Conservation (phyloP, 2,113 vertebrate species). For the Argyrosomus japonicus region DNA sequence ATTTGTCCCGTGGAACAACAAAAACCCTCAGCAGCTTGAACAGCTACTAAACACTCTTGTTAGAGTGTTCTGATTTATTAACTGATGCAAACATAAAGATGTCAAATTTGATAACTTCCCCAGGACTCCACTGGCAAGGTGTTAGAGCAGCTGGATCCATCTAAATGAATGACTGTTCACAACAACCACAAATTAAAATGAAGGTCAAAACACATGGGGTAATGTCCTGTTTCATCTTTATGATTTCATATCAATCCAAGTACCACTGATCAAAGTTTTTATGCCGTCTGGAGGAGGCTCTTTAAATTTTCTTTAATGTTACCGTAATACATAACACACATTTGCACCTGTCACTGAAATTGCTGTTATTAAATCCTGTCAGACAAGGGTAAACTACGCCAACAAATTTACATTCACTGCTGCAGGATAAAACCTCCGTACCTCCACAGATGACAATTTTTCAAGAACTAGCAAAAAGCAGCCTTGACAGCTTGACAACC, state of each 20-base stretch:
- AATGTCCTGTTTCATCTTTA: conserved; percentile 18
- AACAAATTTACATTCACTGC: conserved; percentile 38
- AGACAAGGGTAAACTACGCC: conserved; percentile 17
- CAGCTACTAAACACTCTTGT: conserved; percentile 15
- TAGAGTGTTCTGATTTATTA: conserved; percentile 6
- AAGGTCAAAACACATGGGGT: conserved; percentile 29
- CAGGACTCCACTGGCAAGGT: conserved; percentile 13
- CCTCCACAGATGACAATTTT: conserved; percentile 35
- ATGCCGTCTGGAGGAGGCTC: not conserved
- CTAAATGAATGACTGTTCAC: conserved; percentile 14
- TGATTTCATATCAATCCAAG: conserved; percentile 32
- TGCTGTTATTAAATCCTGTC: conserved; percentile 38
- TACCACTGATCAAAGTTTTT: conserved; percentile 28
- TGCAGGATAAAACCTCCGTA: conserved; percentile 13
- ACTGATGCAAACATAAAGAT: conserved; percentile 23
- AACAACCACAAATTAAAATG: conserved; percentile 30
- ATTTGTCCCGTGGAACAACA: not conserved
- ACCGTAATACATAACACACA: conserved; percentile 33
- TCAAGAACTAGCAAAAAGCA: conserved; percentile 21
- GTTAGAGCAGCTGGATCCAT: conserved; percentile 39
- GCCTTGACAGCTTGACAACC: conserved; percentile 56
- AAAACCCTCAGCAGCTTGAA: not conserved
- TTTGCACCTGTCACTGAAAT: conserved; percentile 9
- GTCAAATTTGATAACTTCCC: conserved; percentile 30
- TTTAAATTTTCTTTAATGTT: conserved; percentile 31